A percentile compares a stretch with the other conserved stretches of the same genome.
Conservation (phyloP, 2,113 vertebrate species). For the Paracanthobrama guichenoti region DNA sequence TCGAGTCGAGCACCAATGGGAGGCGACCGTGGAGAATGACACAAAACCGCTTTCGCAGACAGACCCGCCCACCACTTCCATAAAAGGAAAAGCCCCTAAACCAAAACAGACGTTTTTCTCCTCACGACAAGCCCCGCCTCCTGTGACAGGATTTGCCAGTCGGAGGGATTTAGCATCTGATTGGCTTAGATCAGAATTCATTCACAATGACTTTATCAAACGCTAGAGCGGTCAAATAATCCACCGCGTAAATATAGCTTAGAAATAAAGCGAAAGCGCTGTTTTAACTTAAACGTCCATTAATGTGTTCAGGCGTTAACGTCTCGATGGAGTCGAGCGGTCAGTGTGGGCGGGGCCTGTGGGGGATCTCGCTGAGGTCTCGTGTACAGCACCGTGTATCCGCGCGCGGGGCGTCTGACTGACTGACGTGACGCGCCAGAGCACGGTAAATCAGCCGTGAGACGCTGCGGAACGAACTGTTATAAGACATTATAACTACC, state of each 20-base stretch:
- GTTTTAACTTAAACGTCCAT: background rate
- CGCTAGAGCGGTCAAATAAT: background rate
- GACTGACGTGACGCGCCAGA: background rate
- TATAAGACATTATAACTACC: background rate
- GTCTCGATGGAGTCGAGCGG: background rate
- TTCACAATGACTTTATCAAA: background rate
- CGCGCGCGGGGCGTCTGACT: background rate
- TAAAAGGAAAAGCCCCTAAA: constrained; percentile 51
- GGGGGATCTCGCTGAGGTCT: constrained; percentile 57
- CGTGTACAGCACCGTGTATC: constrained; percentile 72
- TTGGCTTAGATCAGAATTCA: background rate
- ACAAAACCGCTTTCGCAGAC: accelerated
- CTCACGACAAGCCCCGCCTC: background rate
- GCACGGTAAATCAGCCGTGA: background rate
- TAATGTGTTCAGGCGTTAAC: background rate
- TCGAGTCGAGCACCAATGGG: constrained; percentile 63
- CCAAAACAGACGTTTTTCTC: background rate
- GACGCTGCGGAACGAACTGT: background rate
- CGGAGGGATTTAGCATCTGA: background rate
- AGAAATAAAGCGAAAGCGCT: background rate
- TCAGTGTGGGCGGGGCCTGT: constrained; percentile 40
- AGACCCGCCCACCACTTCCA: constrained; percentile 58
- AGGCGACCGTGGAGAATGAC: constrained; percentile 51
- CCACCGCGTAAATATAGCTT: background rate
- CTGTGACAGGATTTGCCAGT: background rate